Conservation (phyloP, 2,888 invertebrate genomes). For the Cryptus viduatorius region DNA sequence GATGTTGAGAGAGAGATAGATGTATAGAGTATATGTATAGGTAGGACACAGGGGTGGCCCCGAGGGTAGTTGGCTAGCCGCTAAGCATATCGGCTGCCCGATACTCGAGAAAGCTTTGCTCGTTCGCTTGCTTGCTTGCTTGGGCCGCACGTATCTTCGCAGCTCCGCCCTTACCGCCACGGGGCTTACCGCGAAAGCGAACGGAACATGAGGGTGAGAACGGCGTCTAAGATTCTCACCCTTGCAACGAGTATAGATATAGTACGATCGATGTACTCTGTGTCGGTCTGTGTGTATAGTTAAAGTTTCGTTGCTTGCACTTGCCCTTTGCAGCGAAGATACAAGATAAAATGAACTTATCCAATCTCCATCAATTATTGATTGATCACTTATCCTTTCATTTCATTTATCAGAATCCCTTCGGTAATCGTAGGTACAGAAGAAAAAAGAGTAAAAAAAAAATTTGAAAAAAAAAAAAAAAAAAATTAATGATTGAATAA, state of each 20-base stretch:
- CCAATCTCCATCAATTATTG: slow-evolving; percentile 11
- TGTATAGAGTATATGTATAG: slow-evolving; percentile 10
- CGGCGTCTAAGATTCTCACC: slow-evolving; percentile 55
- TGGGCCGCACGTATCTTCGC: slow-evolving; percentile 50
- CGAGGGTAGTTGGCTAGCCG: slow-evolving; percentile 77
- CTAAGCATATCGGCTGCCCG: slow-evolving; percentile 78
- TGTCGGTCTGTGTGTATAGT: neutral
- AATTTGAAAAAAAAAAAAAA: too few relatives aligned
- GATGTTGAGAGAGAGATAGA: slow-evolving; percentile 32
- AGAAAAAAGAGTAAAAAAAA: neutral
- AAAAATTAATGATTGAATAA: too few relatives aligned
- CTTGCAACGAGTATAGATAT: slow-evolving; percentile 29
- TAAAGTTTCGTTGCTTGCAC: slow-evolving; percentile 33
- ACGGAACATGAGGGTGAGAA: slow-evolving; percentile 46
- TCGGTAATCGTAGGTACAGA: neutral
- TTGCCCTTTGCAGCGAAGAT: slow-evolving; percentile 38
- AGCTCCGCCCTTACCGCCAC: slow-evolving; percentile 49
- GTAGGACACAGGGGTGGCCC: slow-evolving; percentile 72
- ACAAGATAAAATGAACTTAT: slow-evolving; percentile 14
- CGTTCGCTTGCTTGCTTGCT: slow-evolving; percentile 31
- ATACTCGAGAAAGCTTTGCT: slow-evolving; percentile 73
- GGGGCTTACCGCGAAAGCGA: slow-evolving; percentile 56
- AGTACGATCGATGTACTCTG: neutral
- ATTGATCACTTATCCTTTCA: neutral
- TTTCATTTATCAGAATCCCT: neutral